A percentile compares a stretch with the other conserved stretches of the same genome.
Conservation (phyloP, 1,140 invertebrate genomes). For the Lethocerus indicus region DNA sequence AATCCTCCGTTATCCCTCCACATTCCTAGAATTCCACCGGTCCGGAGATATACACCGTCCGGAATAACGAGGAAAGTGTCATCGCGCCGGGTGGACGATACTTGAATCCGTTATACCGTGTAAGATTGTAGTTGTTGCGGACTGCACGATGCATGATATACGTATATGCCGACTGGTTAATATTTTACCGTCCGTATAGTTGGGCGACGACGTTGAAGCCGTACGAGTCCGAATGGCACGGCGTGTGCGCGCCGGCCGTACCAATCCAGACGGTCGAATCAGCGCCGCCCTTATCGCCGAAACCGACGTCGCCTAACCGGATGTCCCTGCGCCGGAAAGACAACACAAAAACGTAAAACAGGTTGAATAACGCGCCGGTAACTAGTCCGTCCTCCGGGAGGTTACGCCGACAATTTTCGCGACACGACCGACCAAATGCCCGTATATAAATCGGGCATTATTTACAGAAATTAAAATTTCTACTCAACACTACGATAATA, state of each 20-base stretch:
- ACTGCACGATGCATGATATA: too few species aligned
- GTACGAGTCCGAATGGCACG: constrained; percentile 88
- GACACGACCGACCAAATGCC: background rate
- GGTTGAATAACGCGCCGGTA: background rate
- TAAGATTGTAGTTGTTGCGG: too few species aligned
- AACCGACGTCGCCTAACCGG: constrained; percentile 59
- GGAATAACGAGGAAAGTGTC: too few species aligned
- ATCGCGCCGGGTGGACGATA: too few species aligned
- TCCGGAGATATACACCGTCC: too few species aligned
- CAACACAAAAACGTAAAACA: background rate
- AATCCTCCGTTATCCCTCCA: too few species aligned
- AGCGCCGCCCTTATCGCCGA: constrained; percentile 39
- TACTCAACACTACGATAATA: too few species aligned
- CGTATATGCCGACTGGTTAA: background rate
- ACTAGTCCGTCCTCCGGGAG: background rate
- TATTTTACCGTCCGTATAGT: constrained; percentile 49
- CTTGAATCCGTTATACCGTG: too few species aligned
- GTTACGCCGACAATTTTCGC: background rate
- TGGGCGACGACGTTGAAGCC: constrained; percentile 86
- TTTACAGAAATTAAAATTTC: background rate
- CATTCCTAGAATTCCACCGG: too few species aligned
- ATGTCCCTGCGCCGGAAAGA: constrained; percentile 32
- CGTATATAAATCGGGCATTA: background rate
- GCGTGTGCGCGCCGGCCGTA: constrained; percentile 71
- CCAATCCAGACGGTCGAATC: constrained; percentile 85